phyloP scores from a whole-genome alignment of 2,888 invertebrate genomes.

The Chrysopilus asiliformis region DNA sequence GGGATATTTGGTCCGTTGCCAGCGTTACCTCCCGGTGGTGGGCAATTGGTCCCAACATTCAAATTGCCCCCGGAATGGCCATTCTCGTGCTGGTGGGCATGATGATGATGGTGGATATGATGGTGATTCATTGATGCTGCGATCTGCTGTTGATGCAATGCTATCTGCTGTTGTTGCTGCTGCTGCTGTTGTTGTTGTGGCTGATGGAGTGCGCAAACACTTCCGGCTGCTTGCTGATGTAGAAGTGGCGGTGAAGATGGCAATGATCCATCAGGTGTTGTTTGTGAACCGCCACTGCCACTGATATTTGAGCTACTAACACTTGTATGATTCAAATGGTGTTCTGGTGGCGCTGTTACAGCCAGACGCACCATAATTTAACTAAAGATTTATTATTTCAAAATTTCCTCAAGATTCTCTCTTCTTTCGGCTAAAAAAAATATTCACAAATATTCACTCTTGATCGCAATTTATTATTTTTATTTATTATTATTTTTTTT shows the following conservation, averaged over 20 bases:
- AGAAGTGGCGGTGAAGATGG: neutral
- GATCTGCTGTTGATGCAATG: conserved; percentile 2
- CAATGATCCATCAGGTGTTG: conserved; percentile 2
- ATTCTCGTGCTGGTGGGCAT: conserved; percentile 10
- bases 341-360: conserved; percentile 24
- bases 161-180: conserved; percentile 1
- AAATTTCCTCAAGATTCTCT: too few species aligned
- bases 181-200: too few species aligned
- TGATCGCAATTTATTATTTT: too few species aligned
- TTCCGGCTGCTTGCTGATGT: conserved; percentile 3
- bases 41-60: too few species aligned
- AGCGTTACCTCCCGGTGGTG: neutral
- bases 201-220: conserved; percentile 1
- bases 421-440: too few species aligned
- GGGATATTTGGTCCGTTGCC: conserved; percentile 7
- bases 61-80: conserved; percentile 6
- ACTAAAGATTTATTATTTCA: too few species aligned
- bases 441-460: too few species aligned
- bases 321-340: conserved; percentile 16
- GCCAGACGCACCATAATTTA: conserved; percentile 36
- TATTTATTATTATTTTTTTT: too few species aligned
- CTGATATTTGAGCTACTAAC: conserved; percentile 5
- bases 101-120: conserved; percentile 5
- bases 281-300: conserved; percentile 17
- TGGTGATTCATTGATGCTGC: neutral